Evolutionary conservation across 1,140 invertebrate species (phyloP), one percentile per base, ranked within the genome.

Genomic region (Epicauta chinensis): DNA sequence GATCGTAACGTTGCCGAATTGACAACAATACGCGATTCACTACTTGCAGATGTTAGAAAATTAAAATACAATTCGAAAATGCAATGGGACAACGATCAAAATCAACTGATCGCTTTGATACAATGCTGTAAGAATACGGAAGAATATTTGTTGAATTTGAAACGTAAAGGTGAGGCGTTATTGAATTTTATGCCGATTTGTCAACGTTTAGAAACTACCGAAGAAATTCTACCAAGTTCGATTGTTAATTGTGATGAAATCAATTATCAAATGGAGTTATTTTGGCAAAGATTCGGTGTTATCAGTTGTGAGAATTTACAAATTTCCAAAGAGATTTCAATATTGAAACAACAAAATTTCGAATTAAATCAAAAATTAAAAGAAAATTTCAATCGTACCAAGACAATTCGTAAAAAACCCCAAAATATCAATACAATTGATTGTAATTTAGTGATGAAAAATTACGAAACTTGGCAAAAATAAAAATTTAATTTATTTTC

Each of bases 181-280:
- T 51, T 77, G 2, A 71, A 75, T 16, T 57, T 79, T 17, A 71
- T 73, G 2, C 68, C 68, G 0, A 65, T 79, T n/a, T 80, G 78
- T 52, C 60, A 75, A 34, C 78, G 77, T 69, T 75, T 75, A 61
- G 78, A 81, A 67, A 79, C 77, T 17, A n/a, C 29, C 1, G 37
- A 53, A 3, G 51, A 43, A 12, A 32, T 34, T 51, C 4, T 23
- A 7, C 4, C n/a, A n/a, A n/a, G n/a, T n/a, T n/a, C n/a, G n/a
- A n/a, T n/a, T n/a, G n/a, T n/a, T n/a, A n/a, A n/a, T n/a, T n/a
- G n/a, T n/a, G 51, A 13, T 31, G 46, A 1, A 12, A 38, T 35
- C 29, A 31, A 16, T 11, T 3, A 17, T 13, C 41, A 50, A 12
- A 16, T 65, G 31, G 53, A 60, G n/a, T 16, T 64, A 16, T 67